Evolutionary conservation across 1,140 invertebrate genomes (phyloP).

Genomic region (Scaptomyza hsui): DNA sequence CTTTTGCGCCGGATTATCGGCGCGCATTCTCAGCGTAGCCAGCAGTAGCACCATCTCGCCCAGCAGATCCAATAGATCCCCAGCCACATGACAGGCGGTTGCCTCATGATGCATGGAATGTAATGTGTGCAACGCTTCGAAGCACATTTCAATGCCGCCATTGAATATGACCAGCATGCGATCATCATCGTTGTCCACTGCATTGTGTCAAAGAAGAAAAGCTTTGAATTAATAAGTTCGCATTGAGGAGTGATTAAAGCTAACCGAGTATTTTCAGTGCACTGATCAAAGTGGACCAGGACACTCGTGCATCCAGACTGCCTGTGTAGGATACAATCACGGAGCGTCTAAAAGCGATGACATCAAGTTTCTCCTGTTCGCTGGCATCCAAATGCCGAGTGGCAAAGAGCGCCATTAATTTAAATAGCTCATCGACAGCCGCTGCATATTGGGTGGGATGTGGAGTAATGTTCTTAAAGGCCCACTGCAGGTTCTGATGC

Average conservation of each 20-base stretch:
- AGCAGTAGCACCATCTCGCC: conserved; percentile 86
- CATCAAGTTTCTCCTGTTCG: conserved; percentile 92
- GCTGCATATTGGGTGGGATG: conserved; percentile 96
- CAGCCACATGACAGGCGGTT: conserved; percentile 93
- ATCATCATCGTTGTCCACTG: conserved; percentile 94
- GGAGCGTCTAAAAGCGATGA: conserved; percentile 91
- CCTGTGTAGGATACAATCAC: conserved; percentile 93
- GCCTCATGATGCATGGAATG: conserved; percentile 98
- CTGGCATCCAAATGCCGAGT: conserved; percentile 90
- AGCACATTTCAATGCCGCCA: conserved; percentile 93
- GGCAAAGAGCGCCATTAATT: conserved; percentile 93
- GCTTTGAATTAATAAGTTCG: neutral
- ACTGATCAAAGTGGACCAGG: conserved; percentile 92
- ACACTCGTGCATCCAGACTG: conserved; percentile 84
- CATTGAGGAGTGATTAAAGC: neutral
- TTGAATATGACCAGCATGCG: conserved; percentile 94
- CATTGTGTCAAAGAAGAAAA: neutral
- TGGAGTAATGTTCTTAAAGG: conserved; percentile 97
- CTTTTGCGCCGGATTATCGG: conserved; percentile 68
- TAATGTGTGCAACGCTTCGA: conserved; percentile 95
- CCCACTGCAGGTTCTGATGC: conserved; percentile 98
- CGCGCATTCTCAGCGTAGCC: conserved; percentile 70
- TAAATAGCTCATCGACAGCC: conserved; percentile 95
- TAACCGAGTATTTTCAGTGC: conserved; percentile 91
- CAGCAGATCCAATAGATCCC: conserved; percentile 92